Evolutionary conservation across 2,113 vertebrate genomes (phyloP), one percentile per base, ranked within the genome.

Genomic region (Mystacornis crossleyi): DNA sequence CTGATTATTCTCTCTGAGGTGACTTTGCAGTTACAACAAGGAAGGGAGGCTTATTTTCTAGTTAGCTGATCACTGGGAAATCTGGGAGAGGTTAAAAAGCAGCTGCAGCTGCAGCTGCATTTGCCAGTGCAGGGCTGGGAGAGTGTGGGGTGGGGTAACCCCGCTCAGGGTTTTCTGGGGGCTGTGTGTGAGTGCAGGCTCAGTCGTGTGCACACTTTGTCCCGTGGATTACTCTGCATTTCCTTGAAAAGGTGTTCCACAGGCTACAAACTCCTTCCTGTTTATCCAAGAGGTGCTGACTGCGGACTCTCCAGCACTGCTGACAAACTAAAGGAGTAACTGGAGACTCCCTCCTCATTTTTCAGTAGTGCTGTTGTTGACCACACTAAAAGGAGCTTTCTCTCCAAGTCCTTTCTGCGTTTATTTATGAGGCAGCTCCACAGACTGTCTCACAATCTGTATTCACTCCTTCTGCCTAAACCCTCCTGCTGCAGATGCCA

Each of bases 171-270:
- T 2, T n/a, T 29, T 33, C 47, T 36, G 58, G 14, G 31, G 5
- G 19, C 18, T 53, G 42, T 10, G 40, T 40, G 40, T 40, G 40
- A 25, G 36, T 18, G 54, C 55, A 31, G 48, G 29, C 53, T 81
- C 72, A 25, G 12, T 0, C 45, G 40, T 74, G 34, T 58, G 51
- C 36, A 7, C 43, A 3, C 61, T 65, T 14, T 57, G 70, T 31
- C 25, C 12, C 0, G 0, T 2, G 10, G 20, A 6, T 48, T 26
- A 6, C 47, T 14, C 47, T 64, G 31, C 9, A 16, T 40, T 69
- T 34, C 14, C 13, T 33, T 29, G 4, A 12, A 70, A 82, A 85
- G 42, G 12, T 16, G 1, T 16, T 82, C 47, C 33, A 18, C 42
- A 58, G 57, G 55, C 28, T 75, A 2, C 71, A 82, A 34, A 75